phyloP scores from a whole-genome alignment of 2,888 invertebrate genomes.

The Pachymerium ferrugineum region DNA sequence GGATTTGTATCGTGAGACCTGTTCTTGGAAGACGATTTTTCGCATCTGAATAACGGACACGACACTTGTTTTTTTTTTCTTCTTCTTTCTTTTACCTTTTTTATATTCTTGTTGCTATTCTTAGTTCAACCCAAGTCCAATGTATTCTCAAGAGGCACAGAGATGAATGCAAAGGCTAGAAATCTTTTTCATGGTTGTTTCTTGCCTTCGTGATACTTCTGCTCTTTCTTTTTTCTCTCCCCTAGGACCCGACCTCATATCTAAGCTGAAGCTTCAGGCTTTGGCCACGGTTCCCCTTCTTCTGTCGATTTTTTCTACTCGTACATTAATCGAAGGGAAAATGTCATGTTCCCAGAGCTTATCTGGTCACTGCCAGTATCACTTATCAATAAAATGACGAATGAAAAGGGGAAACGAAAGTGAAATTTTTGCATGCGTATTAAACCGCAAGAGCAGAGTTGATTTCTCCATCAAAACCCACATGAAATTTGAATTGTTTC shows the following conservation, averaged over 20 bases:
- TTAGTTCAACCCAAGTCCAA: background rate
- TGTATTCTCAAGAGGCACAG: background rate
- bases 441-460: too few relatives aligned
- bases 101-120: background rate
- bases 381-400: background rate
- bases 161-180: slow-evolving; percentile 14
- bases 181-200: slow-evolving; percentile 24
- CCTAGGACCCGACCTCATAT: background rate
- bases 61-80: background rate
- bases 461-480: too few relatives aligned
- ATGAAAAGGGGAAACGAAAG: too few relatives aligned
- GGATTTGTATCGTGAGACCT: slow-evolving; percentile 6
- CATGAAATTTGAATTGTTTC: too few relatives aligned
- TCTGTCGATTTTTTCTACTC: background rate
- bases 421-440: too few relatives aligned
- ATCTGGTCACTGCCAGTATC: slow-evolving; percentile 1
- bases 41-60: background rate
- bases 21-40: background rate
- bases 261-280: background rate
- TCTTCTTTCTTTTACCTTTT: background rate
- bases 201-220: slow-evolving; percentile 4
- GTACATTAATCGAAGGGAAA: slow-evolving; percentile 6
- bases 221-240: background rate
- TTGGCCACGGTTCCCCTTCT: background rate
- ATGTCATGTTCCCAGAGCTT: background rate